Conservation (phyloP, 2,113 vertebrate species). For the Turdus rufiventris region DNA sequence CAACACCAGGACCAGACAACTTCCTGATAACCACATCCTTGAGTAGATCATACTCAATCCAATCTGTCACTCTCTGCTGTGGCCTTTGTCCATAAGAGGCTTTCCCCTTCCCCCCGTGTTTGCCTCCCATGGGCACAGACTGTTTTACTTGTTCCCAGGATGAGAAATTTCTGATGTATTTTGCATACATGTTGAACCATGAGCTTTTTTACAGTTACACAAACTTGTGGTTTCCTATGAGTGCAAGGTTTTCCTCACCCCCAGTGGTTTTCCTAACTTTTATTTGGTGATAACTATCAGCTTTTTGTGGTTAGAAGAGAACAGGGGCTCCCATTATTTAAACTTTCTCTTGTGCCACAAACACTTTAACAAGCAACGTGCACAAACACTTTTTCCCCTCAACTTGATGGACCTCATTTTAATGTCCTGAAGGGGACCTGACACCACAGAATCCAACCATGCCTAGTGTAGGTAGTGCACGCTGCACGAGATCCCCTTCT, state of each 20-base stretch:
- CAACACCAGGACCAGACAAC: neutral
- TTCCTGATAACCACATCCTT: neutral
- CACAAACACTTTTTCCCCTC: neutral
- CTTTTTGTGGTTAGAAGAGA: neutral
- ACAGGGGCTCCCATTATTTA: neutral
- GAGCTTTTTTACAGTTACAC: neutral
- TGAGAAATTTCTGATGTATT: conserved; percentile 1
- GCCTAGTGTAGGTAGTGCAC: neutral
- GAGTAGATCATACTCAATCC: neutral
- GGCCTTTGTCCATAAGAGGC: neutral
- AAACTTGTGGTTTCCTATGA: neutral
- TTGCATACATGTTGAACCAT: neutral
- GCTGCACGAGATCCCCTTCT: neutral
- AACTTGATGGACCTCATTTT: neutral
- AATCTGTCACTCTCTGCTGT: neutral
- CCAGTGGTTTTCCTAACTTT: neutral
- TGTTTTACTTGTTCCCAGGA: neutral
- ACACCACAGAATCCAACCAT: neutral
- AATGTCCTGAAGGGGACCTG: neutral
- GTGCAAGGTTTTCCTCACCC: neutral
- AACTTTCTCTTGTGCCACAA: neutral
- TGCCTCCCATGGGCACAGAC: neutral
- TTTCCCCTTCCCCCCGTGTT: accelerated
- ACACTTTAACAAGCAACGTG: neutral
- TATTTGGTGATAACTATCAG: neutral